These are phyloP conservation scores for Laodelphax striatellus DNA, from an alignment of 1,140 invertebrate genomes.

Conservation along the genomic window DNA sequence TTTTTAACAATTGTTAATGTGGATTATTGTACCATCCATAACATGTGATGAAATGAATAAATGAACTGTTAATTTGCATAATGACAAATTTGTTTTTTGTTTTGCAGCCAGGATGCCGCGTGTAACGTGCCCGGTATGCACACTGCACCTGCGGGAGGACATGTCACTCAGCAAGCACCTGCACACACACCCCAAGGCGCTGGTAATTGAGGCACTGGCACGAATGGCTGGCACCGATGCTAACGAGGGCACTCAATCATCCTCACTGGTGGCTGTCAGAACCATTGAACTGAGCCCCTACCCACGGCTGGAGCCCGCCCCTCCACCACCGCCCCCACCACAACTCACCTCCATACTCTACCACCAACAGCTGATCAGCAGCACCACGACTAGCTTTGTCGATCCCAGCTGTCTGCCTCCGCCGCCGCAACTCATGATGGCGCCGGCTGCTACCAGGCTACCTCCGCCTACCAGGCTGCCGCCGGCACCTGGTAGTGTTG, in stretches of 20 bases:
- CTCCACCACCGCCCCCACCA: not conserved
- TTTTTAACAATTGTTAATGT: too few species aligned
- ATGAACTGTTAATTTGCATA: too few species aligned
- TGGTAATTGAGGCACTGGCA: constrained; percentile 70
- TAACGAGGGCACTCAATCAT: too few species aligned
- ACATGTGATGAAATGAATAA: too few species aligned
- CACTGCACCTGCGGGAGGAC: constrained; percentile 63
- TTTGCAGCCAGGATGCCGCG: constrained; percentile 1
- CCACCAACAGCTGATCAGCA: not conserved
- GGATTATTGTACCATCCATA: too few species aligned
- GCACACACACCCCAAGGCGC: constrained; percentile 73
- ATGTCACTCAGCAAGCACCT: constrained; percentile 67
- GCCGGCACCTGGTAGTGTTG: too few species aligned
- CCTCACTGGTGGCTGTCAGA: not conserved
- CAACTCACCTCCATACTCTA: constrained; percentile 12
- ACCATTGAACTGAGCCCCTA: too few species aligned
- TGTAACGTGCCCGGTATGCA: constrained; percentile 61
- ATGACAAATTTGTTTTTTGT: too few species aligned
- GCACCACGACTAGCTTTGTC: not conserved
- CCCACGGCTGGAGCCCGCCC: not conserved
- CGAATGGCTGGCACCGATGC: constrained; percentile 31
- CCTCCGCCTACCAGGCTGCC: not conserved
- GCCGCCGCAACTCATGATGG: not conserved
- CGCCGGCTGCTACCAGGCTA: not conserved
- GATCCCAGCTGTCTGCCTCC: not conserved